Conservation (phyloP, 2,113 vertebrate species). For the Nyctereutes procyonoides region DNA sequence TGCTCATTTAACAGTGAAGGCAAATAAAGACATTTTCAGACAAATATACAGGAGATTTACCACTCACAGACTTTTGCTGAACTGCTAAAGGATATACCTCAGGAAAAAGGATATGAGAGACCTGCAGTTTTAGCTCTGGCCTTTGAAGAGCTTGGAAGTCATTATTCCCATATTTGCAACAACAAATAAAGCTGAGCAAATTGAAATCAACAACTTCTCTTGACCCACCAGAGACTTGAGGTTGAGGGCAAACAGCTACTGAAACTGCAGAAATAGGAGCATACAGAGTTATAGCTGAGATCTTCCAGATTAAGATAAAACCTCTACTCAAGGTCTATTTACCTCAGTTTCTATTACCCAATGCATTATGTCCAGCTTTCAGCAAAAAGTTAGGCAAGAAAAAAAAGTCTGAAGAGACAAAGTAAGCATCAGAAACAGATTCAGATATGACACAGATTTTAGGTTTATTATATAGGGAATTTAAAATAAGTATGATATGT, state of each 20-base stretch:
- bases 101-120: not conserved
- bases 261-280: not conserved
- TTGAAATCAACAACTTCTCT: not conserved
- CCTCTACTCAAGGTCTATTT: not conserved
- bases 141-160: not conserved
- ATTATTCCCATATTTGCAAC: not conserved
- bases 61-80: not conserved
- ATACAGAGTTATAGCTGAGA: not conserved
- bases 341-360: not conserved
- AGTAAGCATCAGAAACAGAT: not conserved
- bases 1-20: slow-evolving; percentile 5
- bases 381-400: not conserved
- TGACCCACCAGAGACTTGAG: not conserved
- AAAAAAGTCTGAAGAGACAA: not conserved
- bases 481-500: not conserved
- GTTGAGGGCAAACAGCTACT: not conserved
- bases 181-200: not conserved
- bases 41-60: not conserved
- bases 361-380: not conserved
- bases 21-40: slow-evolving; percentile 46
- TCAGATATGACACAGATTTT: not conserved
- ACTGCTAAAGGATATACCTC: not conserved
- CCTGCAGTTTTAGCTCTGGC: not conserved
- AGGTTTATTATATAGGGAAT: not conserved
- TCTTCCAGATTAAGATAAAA: not conserved